Evolutionary conservation across 2,113 vertebrate species (phyloP).

Genomic region (Megaceryle torquata): DNA sequence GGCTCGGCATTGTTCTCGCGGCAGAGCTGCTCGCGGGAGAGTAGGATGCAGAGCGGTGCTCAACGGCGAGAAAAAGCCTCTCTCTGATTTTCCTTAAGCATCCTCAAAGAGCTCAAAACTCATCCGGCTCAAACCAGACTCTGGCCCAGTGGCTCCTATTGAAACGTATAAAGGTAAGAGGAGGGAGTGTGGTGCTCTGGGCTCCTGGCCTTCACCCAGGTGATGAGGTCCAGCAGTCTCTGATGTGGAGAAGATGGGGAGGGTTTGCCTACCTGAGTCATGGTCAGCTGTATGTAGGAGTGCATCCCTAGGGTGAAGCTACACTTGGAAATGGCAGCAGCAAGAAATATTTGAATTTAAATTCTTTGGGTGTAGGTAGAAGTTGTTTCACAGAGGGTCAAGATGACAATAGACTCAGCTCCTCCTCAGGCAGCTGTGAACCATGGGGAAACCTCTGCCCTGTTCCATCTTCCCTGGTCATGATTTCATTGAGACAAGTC

Average conservation of each 20-base stretch:
- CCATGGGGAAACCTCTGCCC: conserved; percentile 33
- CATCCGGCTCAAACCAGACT: conserved; percentile 81
- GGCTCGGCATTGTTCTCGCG: background rate
- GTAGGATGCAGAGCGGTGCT: rapidly evolving
- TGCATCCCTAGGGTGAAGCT: background rate
- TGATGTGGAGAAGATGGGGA: background rate
- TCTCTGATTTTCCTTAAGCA: conserved; percentile 78
- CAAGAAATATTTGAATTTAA: background rate
- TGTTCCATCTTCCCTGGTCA: background rate
- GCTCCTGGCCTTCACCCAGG: background rate
- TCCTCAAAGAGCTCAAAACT: conserved; percentile 82
- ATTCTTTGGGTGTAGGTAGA: background rate
- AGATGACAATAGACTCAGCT: background rate
- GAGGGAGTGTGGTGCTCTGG: rapidly evolving
- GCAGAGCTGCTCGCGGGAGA: background rate
- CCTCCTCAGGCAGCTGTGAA: conserved; percentile 26
- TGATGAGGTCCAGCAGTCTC: background rate
- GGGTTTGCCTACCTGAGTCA: rapidly evolving
- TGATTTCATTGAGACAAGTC: background rate
- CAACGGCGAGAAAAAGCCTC: background rate
- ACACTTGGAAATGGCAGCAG: background rate
- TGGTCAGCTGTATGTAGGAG: background rate
- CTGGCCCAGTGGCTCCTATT: conserved; percentile 81
- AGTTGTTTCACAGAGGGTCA: background rate
- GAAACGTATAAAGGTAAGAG: conserved; percentile 87